Base-by-base conservation (phyloP, 2,888 invertebrate genomes). In the Caradrina clavipalpis region DNA sequence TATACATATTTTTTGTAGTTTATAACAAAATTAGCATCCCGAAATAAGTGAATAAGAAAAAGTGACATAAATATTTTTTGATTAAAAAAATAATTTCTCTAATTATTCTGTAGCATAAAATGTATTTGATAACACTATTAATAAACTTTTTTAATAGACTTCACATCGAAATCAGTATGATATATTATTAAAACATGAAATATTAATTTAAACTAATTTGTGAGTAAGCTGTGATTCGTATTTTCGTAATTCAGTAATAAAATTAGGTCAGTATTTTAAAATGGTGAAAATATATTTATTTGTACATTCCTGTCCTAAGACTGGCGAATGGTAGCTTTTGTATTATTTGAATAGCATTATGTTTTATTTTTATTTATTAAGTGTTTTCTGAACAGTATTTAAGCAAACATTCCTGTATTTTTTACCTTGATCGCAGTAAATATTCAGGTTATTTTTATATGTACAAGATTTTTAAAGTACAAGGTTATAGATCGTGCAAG, bases 301-400 rank as follows among this genome's bases (percentile, higher is more conserved):
- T 86, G 51, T 76, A 87, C 94, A 93, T 93, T 93, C 93, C 93
- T 87, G 85, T 82, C 80, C 69, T 55, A 78, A 86, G 87, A 86
- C 85, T 86, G 81, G 76, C 76, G 74, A 73, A 79, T 82, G 80
- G 79, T 82, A 81, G 78, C 80, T 84, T 83, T 81, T 78, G 75
- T 81, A 74, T 76, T 76, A 74, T 73, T 77, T 83, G 42, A 81
- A 61, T 74, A 81, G 76, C 62, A 74, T 54, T 75, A 78, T 63
- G 19, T 35, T 64, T 64, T 73, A 67, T 58, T 70, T 78, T 60
- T 68, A 76, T 71, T 64, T 45, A 49, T 66, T 70, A 80, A 81
- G 81, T 81, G 74, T 80, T 87, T 76, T 80, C 77, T 64, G 69
- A 85, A 73, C 85, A 87, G 86, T 86, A 87, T 84, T 73, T 74